These are phyloP conservation scores for Microplitis manilae DNA, from an alignment of 2,888 invertebrate species.

Conservation along the genomic window DNA sequence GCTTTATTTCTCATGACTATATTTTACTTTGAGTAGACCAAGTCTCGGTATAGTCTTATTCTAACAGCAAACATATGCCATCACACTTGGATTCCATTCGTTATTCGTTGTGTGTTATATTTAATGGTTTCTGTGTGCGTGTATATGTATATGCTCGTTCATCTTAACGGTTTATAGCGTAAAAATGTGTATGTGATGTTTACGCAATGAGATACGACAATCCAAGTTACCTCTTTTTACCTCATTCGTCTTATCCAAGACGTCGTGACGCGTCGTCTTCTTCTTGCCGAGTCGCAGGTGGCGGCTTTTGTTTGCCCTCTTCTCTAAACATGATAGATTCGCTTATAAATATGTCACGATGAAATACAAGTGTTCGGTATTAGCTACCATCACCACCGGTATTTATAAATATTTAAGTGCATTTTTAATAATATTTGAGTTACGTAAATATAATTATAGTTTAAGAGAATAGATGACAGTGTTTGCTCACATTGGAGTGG, in stretches of 20 bases:
- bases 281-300: constrained; percentile 30
- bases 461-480: neutral
- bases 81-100: constrained; percentile 11
- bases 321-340: constrained; percentile 19
- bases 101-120: neutral
- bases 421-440: neutral
- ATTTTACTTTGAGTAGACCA: neutral
- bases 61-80: neutral
- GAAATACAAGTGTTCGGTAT: constrained; percentile 5
- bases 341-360: neutral
- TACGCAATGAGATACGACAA: constrained; percentile 57
- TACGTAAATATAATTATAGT: neutral
- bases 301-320: constrained; percentile 1
- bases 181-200: constrained; percentile 52
- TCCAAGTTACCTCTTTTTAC: constrained; percentile 38
- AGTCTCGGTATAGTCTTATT: neutral
- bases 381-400: neutral
- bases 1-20: neutral
- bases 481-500: neutral
- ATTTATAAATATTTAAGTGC: neutral
- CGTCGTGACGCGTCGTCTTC: neutral
- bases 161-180: constrained; percentile 51
- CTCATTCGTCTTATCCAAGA: constrained; percentile 20
- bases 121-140: neutral
- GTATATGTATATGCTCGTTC: neutral